A percentile compares a stretch with the other conserved stretches of the same genome.
phyloP scores from a whole-genome alignment of 2,888 invertebrate species.

The Thereva nobilitata region DNA sequence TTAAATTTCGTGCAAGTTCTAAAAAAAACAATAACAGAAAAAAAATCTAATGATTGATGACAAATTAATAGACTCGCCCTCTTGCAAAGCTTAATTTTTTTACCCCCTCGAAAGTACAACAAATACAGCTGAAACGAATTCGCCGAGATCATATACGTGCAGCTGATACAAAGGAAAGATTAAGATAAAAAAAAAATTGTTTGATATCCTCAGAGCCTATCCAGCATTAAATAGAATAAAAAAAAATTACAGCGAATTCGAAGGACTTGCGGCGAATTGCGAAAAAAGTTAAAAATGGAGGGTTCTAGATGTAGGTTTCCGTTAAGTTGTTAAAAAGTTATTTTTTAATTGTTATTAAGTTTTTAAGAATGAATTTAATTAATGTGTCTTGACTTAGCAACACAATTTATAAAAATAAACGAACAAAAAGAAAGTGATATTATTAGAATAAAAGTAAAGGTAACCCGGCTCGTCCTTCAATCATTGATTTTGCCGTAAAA shows the following conservation, averaged over 20 bases:
- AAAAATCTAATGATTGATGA: constrained; percentile 3
- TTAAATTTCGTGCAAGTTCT: too few species aligned
- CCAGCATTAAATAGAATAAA: constrained; percentile 1
- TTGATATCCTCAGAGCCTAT: neutral
- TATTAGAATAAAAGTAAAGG: neutral
- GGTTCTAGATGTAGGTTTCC: neutral
- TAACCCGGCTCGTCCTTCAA: constrained; percentile 33
- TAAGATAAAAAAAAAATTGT: constrained; percentile 7
- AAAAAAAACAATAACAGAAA: too few species aligned
- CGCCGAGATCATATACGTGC: constrained; percentile 22
- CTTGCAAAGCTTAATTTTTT: constrained; percentile 22
- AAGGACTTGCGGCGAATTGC: constrained; percentile 32
- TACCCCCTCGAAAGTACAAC: constrained; percentile 7
- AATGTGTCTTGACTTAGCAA: too few species aligned
- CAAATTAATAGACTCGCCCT: constrained; percentile 28
- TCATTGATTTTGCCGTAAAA: constrained; percentile 30
- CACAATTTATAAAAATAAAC: too few species aligned
- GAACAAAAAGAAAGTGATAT: too few species aligned
- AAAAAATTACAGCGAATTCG: constrained; percentile 11
- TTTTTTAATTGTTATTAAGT: constrained; percentile 35
- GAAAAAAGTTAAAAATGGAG: neutral
- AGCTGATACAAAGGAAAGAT: constrained; percentile 9
- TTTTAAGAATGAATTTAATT: constrained; percentile 4
- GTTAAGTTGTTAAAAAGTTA: neutral
- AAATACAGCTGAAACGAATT: constrained; percentile 26